Percentiles rank a stretch among this genome's conserved stretches.
phyloP scores from a whole-genome alignment of 2,797 vertebrate genomes.

The Trichosurus vulpecula region DNA sequence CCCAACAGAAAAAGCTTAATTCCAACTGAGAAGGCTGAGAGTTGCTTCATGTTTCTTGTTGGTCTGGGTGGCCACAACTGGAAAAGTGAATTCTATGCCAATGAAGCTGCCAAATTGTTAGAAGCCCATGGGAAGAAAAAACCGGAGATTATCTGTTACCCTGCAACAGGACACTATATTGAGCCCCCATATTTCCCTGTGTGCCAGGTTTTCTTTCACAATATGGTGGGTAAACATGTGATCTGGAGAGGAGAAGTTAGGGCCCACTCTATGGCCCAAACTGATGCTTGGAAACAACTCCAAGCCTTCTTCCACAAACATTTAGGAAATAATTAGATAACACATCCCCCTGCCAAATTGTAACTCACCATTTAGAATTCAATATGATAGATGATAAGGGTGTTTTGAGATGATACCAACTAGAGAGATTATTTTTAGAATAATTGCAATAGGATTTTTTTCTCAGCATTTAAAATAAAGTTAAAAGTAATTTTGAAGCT shows the following conservation, averaged over 20 bases:
- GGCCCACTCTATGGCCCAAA: slow-evolving; percentile 88
- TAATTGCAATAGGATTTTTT: neutral
- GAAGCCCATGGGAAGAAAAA: slow-evolving; percentile 86
- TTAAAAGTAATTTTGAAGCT: neutral
- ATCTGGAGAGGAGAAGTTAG: slow-evolving; percentile 90
- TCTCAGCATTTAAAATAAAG: slow-evolving; percentile 10
- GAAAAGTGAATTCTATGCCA: slow-evolving; percentile 88
- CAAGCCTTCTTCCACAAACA: slow-evolving; percentile 89
- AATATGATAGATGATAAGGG: neutral
- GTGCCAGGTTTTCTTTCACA: slow-evolving; percentile 85
- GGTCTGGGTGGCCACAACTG: slow-evolving; percentile 91
- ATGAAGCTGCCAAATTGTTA: slow-evolving; percentile 85
- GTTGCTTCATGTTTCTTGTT: slow-evolving; percentile 87
- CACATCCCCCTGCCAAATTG: slow-evolving; percentile 57
- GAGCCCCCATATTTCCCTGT: slow-evolving; percentile 90
- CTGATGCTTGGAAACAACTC: slow-evolving; percentile 89
- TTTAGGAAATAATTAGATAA: slow-evolving; percentile 71
- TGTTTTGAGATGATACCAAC: neutral
- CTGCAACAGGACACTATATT: slow-evolving; percentile 90
- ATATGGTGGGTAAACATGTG: slow-evolving; percentile 77
- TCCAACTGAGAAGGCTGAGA: slow-evolving; percentile 86
- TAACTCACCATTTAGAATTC: slow-evolving; percentile 46
- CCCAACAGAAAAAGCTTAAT: slow-evolving; percentile 84
- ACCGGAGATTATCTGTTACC: slow-evolving; percentile 88
- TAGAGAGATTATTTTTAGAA: slow-evolving; percentile 3